Conservation (phyloP, 1,140 invertebrate species). For the Heliconius nattereri region DNA sequence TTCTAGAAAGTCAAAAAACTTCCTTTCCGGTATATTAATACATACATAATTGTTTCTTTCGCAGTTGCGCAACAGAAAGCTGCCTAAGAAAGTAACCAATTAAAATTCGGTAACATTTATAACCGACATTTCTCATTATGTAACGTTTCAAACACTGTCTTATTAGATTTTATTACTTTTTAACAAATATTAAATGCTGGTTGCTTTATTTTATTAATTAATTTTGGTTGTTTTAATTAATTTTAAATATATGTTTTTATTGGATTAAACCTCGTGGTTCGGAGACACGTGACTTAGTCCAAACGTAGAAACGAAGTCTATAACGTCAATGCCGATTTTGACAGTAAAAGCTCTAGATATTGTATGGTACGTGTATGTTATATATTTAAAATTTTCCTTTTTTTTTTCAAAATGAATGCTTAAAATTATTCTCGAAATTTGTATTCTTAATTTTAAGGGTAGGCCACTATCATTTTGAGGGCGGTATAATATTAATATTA, state of each 20-base stretch:
- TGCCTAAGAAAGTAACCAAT: slow-evolving; percentile 71
- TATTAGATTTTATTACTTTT: slow-evolving; percentile 22
- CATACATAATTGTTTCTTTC: slow-evolving; percentile 75
- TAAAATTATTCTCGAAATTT: too few species aligned
- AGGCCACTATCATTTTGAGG: too few species aligned
- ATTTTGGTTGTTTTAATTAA: not conserved
- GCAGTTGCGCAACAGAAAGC: slow-evolving; percentile 65
- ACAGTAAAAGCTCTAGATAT: not conserved
- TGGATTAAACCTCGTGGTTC: not conserved
- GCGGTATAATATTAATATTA: too few species aligned
- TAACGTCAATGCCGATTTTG: not conserved
- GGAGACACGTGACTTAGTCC: not conserved
- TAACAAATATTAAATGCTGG: not conserved
- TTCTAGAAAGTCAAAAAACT: slow-evolving; percentile 65
- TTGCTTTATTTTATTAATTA: not conserved
- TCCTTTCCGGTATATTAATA: slow-evolving; percentile 75
- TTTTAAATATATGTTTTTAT: not conserved
- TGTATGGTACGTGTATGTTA: not conserved
- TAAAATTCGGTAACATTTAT: slow-evolving; percentile 70
- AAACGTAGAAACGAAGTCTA: not conserved
- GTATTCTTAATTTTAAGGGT: too few species aligned
- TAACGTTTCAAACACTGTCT: slow-evolving; percentile 24
- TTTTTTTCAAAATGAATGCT: too few species aligned
- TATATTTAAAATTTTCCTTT: not conserved
- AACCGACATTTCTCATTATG: not conserved